Percentiles rank a stretch among this genome's conserved stretches.
phyloP scores from a whole-genome alignment of 2,113 vertebrate species.

The Glaucomys volans region DNA sequence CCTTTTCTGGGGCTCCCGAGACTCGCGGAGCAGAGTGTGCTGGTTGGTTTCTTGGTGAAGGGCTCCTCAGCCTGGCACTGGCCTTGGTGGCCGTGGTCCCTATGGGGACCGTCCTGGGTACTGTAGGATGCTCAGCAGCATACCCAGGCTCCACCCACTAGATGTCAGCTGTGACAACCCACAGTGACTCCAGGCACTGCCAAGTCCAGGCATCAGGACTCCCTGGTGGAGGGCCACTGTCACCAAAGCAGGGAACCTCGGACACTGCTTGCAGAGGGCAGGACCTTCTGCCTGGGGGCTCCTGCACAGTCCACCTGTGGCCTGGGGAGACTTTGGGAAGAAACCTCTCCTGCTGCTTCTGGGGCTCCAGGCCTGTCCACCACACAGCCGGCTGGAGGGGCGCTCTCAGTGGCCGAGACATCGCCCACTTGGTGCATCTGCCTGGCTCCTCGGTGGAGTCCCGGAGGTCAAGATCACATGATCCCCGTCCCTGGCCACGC shows the following conservation, averaged over 20 bases:
- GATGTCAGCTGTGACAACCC: neutral
- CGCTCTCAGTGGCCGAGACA: accelerated
- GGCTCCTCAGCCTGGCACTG: neutral
- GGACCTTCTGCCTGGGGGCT: neutral
- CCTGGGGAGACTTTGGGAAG: neutral
- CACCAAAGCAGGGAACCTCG: neutral
- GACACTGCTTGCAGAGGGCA: neutral
- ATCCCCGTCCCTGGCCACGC: too few species aligned
- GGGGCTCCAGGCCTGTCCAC: neutral
- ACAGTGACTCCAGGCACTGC: neutral
- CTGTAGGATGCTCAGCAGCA: accelerated
- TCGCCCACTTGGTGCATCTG: neutral
- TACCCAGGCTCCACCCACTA: neutral
- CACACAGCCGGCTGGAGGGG: accelerated
- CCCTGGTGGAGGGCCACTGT: neutral
- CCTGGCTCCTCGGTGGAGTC: neutral
- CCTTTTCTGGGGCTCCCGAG: neutral
- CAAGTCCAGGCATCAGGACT: neutral
- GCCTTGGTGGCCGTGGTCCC: too few species aligned
- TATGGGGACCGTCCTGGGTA: accelerated
- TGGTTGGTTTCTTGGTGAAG: neutral
- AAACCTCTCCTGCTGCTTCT: too few species aligned
- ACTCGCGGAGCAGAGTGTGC: accelerated
- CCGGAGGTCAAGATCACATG: neutral
- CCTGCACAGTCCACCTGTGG: accelerated